Percentiles rank a stretch among this genome's conserved stretches.
phyloP scores from a whole-genome alignment of 2,113 vertebrate species.

The Thunnus thynnus region DNA sequence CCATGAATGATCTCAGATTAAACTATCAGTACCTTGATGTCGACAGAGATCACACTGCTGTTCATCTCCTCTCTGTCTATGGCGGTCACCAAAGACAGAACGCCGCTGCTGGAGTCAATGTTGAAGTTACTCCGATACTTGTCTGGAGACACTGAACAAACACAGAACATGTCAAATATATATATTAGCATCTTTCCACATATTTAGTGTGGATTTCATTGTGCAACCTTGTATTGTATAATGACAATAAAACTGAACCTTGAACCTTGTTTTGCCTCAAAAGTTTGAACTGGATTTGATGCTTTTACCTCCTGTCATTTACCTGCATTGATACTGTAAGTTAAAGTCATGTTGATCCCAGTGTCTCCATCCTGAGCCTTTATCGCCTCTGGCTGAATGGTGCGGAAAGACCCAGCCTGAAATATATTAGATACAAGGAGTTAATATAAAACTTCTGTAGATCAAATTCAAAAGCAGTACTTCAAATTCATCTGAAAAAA shows the following conservation, averaged over 20 bases:
- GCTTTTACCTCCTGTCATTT: not conserved
- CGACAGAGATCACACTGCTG: constrained; percentile 60
- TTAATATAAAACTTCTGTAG: too few relatives aligned
- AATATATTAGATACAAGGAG: not conserved
- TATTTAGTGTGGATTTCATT: too few relatives aligned
- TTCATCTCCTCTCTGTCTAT: constrained; percentile 84
- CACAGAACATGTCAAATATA: not conserved
- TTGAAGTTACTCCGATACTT: constrained; percentile 62
- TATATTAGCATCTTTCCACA: not conserved
- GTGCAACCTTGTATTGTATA: too few relatives aligned
- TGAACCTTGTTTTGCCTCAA: not conserved
- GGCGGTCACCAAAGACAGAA: constrained; percentile 66
- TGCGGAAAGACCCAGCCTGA: constrained; percentile 71
- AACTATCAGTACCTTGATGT: constrained; percentile 81
- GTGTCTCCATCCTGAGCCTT: constrained; percentile 86
- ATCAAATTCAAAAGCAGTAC: not conserved
- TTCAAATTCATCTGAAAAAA: too few relatives aligned
- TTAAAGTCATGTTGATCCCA: constrained; percentile 83
- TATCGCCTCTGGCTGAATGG: constrained; percentile 79
- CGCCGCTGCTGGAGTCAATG: constrained; percentile 72
- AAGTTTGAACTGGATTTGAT: not conserved
- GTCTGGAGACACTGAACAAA: constrained; percentile 78
- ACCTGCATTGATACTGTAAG: constrained; percentile 83
- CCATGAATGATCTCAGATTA: not conserved
- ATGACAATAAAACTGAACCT: too few relatives aligned